A percentile compares a stretch with the other conserved stretches of the same genome.
Evolutionary conservation across 1,140 invertebrate species (phyloP).

Genomic region (Drosophila trapezifrons): DNA sequence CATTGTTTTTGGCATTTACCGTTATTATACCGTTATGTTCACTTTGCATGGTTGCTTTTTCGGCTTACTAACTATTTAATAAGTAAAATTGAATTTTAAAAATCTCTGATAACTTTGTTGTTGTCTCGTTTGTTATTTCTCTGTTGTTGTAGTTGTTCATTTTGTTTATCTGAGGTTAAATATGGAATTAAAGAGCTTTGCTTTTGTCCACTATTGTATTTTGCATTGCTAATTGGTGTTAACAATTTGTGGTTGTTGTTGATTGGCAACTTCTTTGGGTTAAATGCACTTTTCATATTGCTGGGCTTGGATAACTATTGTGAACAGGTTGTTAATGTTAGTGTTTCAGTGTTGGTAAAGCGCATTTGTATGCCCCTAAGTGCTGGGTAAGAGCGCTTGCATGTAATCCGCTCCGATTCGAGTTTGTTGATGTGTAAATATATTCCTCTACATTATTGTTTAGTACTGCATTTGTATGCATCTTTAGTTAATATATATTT

Average conservation of each 20-base stretch:
- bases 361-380: constrained; percentile 36
- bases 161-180: constrained; percentile 37
- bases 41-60: constrained; percentile 38
- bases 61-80: constrained; percentile 77
- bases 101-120: constrained; percentile 51
- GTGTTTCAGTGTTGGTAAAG: constrained; percentile 39
- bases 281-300: constrained; percentile 78
- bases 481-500: constrained; percentile 58
- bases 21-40: constrained; percentile 35
- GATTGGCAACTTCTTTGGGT: constrained; percentile 76
- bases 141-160: constrained; percentile 23
- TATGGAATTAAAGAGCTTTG: constrained; percentile 37
- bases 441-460: constrained; percentile 70
- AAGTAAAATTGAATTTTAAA: constrained; percentile 70
- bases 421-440: constrained; percentile 65
- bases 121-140: constrained; percentile 37
- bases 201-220: constrained; percentile 46
- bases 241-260: constrained; percentile 35
- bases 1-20: constrained; percentile 44
- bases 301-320: constrained; percentile 38
- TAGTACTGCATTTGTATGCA: constrained; percentile 67
- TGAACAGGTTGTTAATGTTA: constrained; percentile 20
- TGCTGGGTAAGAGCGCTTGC: constrained; percentile 56
- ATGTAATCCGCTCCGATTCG: constrained; percentile 28
- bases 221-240: constrained; percentile 25